phyloP scores from a whole-genome alignment of 1,140 invertebrate genomes.

The Atta texana region DNA sequence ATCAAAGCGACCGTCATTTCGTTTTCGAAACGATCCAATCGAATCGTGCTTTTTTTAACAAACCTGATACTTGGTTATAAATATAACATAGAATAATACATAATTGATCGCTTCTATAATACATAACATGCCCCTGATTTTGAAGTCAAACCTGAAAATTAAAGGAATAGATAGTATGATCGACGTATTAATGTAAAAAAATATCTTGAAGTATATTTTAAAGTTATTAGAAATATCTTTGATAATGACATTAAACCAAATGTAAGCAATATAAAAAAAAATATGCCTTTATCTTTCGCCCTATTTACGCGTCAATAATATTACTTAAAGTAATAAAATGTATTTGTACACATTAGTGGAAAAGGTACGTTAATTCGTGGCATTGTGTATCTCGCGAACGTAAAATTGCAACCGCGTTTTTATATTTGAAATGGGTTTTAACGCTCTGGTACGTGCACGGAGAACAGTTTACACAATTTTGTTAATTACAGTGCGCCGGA shows the following conservation, averaged over 20 bases:
- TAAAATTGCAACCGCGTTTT: constrained; percentile 56
- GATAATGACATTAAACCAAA: background rate
- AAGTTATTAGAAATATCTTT: background rate
- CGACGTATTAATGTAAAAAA: background rate
- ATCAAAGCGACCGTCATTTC: constrained; percentile 36
- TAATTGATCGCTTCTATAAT: constrained; percentile 30
- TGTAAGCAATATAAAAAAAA: background rate
- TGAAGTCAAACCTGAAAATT: background rate
- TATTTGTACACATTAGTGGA: constrained; percentile 9
- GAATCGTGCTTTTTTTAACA: background rate
- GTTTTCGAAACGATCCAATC: constrained; percentile 23
- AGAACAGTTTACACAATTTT: constrained; percentile 62
- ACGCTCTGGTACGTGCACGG: constrained; percentile 42
- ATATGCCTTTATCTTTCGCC: background rate
- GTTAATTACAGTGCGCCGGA: constrained; percentile 49
- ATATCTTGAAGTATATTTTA: background rate
- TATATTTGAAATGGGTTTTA: constrained; percentile 54
- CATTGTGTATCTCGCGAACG: constrained; percentile 23
- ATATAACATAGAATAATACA: background rate
- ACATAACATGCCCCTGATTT: background rate
- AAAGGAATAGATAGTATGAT: background rate
- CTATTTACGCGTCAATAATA: background rate
- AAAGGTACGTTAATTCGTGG: constrained; percentile 23
- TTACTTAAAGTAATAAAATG: background rate
- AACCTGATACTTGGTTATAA: constrained; percentile 5